Base-by-base conservation (phyloP, 2,113 vertebrate genomes). In the Oriolus oriolus region DNA sequence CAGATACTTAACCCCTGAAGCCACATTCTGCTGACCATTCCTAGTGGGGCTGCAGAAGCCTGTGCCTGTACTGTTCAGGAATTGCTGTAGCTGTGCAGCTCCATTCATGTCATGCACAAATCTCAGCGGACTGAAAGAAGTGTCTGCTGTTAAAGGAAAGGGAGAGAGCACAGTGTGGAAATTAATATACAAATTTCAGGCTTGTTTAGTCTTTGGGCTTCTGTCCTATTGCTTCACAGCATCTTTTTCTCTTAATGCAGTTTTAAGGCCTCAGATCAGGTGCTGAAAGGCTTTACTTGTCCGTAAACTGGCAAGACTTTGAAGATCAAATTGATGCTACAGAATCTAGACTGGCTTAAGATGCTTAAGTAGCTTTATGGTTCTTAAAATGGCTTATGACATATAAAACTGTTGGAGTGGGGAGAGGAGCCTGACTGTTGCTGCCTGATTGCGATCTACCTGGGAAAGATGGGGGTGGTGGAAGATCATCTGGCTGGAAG, bases 301-400 rank as follows among this genome's bases (percentile, higher is more conserved):
- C 66, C 77, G 35, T 91, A 35, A 93, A 73, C 41, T 82, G 37
- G n/a, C 85, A 93, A 76, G 89, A 61, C 82, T 91, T 69, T 54
- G 68, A 77, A 95, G 75, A 93, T 95, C 75, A 80, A 93, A 37
- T 35, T 76, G 75, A 70, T 95, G 79, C 78, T 88, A n/a, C 17
- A 52, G 54, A 80, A 87, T 39, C 33, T 86, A 79, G 59, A 79
- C 82, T 94, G 91, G 77, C 78, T 96, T 96, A 96, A 84, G 69
- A 42, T 95, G 54, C 60, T 84, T 95, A 96, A 94, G 82, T 47
- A 87, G 87, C 39, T 94, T 91, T 94, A 44, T 66, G 80, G 66
- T 41, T 94, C 63, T 94, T 97, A 71, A 91, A 87, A 90, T 90
- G 90, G 71, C 89, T 94, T 95, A 91, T 80, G 54, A 17, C 22